These are phyloP conservation scores for Phacellophora camtschatica DNA, from an alignment of 30 jellyfish, hydroid and myxozoan species.

Conservation along the genomic window DNA sequence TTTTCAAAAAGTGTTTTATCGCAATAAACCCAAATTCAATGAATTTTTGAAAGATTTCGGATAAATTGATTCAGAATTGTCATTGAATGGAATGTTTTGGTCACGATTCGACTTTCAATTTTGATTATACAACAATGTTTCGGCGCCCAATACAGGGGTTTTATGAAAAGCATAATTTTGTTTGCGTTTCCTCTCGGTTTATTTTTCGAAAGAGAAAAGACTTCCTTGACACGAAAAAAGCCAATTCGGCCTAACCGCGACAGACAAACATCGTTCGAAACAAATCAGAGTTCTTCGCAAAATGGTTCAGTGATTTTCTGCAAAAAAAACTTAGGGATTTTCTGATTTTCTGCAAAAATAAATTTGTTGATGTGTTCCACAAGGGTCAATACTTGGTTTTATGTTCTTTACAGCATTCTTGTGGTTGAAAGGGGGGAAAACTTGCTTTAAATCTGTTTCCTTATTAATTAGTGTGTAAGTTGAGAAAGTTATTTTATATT, in stretches of 20 bases:
- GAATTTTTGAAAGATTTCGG: background rate
- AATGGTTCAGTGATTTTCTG: too few relatives aligned
- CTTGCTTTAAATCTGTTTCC: too few relatives aligned
- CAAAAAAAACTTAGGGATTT: background rate
- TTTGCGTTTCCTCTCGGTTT: conserved; percentile 47
- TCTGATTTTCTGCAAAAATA: background rate
- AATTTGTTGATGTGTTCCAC: too few relatives aligned
- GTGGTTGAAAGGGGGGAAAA: too few relatives aligned
- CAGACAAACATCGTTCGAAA: too few relatives aligned
- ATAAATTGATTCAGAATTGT: conserved; percentile 19
- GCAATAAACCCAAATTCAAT: background rate
- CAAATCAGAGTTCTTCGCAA: too few relatives aligned
- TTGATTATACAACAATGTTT: conserved; percentile 21
- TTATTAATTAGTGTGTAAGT: too few relatives aligned
- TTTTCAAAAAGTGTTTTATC: background rate
- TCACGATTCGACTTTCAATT: background rate
- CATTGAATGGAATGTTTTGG: conserved; percentile 1
- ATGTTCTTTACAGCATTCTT: too few relatives aligned
- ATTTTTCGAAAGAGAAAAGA: conserved; percentile 18
- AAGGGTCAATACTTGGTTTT: too few relatives aligned
- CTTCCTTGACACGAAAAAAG: conserved; percentile 24
- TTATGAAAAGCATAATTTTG: conserved; percentile 25
- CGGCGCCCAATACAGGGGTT: conserved; percentile 18
- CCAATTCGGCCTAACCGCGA: too few relatives aligned
- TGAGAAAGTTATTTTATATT: too few relatives aligned